Conservation (phyloP, 1,140 invertebrate genomes). For the Plodia interpunctella region DNA sequence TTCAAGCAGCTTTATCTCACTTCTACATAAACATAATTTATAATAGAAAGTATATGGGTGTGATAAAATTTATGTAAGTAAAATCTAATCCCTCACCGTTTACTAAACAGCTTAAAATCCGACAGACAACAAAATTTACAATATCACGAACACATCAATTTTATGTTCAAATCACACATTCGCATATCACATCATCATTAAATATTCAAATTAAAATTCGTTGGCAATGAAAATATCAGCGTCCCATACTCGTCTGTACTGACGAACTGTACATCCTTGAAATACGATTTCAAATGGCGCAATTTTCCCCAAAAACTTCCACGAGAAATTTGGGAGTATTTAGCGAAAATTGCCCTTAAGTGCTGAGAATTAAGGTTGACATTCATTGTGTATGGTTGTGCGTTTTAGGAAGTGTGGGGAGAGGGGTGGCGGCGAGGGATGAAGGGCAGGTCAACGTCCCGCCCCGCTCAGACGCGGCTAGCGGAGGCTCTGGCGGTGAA, state of each 20-base stretch:
- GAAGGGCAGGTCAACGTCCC: slow-evolving; percentile 58
- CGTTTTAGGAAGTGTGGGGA: slow-evolving; percentile 26
- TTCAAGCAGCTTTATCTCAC: too few species aligned
- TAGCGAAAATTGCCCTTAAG: slow-evolving; percentile 31
- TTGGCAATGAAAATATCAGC: slow-evolving; percentile 17
- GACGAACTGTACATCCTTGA: slow-evolving; percentile 46
- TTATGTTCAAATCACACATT: neutral
- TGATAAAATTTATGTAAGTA: too few species aligned
- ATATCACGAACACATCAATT: neutral
- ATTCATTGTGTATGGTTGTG: slow-evolving; percentile 29
- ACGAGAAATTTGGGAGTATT: slow-evolving; percentile 29
- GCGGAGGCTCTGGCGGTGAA: neutral
- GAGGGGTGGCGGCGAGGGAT: slow-evolving; percentile 26
- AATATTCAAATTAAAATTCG: slow-evolving; percentile 16
- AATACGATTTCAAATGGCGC: slow-evolving; percentile 53
- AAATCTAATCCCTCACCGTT: too few species aligned
- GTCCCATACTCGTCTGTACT: slow-evolving; percentile 9
- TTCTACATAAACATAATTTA: too few species aligned
- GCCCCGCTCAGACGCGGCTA: slow-evolving; percentile 27
- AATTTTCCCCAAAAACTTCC: slow-evolving; percentile 61
- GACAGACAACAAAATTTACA: neutral
- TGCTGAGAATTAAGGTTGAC: slow-evolving; percentile 43
- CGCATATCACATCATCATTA: slow-evolving; percentile 12
- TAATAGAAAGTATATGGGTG: too few species aligned
- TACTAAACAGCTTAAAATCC: too few species aligned